phyloP scores from a whole-genome alignment of 2,797 vertebrate genomes.

The Falco naumanni region DNA sequence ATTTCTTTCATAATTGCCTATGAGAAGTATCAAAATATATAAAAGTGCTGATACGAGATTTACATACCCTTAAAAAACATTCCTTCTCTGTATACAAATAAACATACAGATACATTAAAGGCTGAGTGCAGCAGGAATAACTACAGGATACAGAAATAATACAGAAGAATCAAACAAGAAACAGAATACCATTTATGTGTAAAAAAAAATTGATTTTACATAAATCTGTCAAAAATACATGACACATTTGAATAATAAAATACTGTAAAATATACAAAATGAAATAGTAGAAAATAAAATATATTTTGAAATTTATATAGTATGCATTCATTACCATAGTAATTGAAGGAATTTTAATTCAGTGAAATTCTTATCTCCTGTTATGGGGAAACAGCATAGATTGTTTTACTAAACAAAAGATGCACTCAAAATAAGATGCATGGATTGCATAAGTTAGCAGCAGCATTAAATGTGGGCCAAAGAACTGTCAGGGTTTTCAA shows the following conservation, averaged over 20 bases:
- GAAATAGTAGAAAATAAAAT: not conserved
- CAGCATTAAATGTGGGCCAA: slow-evolving; percentile 47
- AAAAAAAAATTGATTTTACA: not conserved
- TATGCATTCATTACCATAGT: not conserved
- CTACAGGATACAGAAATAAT: not conserved
- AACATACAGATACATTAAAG: not conserved
- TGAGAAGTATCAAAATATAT: not conserved
- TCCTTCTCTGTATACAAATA: not conserved
- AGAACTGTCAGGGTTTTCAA: slow-evolving; percentile 60
- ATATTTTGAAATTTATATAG: not conserved
- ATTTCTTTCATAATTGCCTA: not conserved
- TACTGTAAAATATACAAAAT: not conserved
- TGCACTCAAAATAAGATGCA: slow-evolving; percentile 64
- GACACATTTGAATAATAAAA: not conserved
- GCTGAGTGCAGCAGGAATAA: not conserved
- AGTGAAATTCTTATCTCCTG: slow-evolving; percentile 62
- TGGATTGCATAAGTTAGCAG: slow-evolving; percentile 54
- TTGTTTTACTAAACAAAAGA: slow-evolving; percentile 48
- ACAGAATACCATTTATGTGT: not conserved
- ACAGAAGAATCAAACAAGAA: not conserved
- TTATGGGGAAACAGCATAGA: slow-evolving; percentile 48
- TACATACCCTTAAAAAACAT: not conserved
- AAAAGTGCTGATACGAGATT: not conserved
- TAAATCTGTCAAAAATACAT: not conserved
- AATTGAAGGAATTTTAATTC: slow-evolving; percentile 33